These are phyloP conservation scores for Zaprionus bogoriensis DNA, from an alignment of 2,888 invertebrate species.

Conservation along the genomic window DNA sequence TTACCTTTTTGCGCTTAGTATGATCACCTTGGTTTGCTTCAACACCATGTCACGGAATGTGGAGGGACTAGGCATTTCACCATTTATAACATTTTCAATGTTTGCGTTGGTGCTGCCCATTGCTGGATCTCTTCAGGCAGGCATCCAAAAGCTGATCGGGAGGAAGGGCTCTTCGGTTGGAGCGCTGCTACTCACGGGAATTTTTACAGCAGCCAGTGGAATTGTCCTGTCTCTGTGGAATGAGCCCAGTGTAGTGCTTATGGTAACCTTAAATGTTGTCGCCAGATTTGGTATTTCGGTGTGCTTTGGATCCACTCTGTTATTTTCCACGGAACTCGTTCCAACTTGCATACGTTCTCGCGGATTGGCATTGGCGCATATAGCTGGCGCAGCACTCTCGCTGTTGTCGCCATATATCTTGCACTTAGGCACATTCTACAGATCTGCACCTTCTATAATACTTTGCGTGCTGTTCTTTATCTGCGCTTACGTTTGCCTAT, in stretches of 20 bases:
- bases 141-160: neutral
- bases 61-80: neutral
- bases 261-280: neutral
- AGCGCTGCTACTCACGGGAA: neutral
- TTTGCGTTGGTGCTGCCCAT: neutral
- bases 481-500: neutral
- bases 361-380: neutral
- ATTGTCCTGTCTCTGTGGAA: neutral
- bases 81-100: neutral
- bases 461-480: neutral
- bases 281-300: neutral
- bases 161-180: neutral
- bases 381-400: neutral
- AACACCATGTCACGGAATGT: neutral
- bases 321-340: neutral
- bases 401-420: neutral
- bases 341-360: neutral
- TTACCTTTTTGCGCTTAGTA: neutral
- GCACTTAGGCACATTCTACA: neutral
- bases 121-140: neutral
- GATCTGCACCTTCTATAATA: neutral
- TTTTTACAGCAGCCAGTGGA: neutral
- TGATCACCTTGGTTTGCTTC: neutral
- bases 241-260: neutral
- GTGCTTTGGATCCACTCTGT: neutral